phyloP scores from a whole-genome alignment of 2,888 invertebrate species.

The Lycia hirtaria region DNA sequence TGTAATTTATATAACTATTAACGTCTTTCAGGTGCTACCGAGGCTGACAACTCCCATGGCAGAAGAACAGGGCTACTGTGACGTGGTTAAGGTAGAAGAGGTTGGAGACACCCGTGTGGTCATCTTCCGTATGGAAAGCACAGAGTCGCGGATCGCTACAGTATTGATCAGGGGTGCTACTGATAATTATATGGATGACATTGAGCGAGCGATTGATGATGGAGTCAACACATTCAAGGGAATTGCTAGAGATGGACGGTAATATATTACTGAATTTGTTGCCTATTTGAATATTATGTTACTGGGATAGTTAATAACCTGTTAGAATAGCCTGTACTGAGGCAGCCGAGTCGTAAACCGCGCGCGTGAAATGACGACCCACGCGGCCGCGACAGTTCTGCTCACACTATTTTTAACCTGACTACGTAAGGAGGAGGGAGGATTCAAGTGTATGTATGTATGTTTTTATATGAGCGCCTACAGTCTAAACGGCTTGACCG shows the following conservation, averaged over 20 bases:
- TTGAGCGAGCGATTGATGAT: slow-evolving; percentile 99
- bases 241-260: slow-evolving; percentile 90
- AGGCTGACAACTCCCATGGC: slow-evolving; percentile 91
- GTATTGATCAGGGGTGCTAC: slow-evolving; percentile 98
- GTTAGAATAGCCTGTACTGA: too few relatives aligned
- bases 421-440: too few relatives aligned
- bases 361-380: too few relatives aligned
- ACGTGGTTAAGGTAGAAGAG: slow-evolving; percentile 95
- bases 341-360: too few relatives aligned
- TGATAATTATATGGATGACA: slow-evolving; percentile 99
- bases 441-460: too few relatives aligned
- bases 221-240: slow-evolving; percentile 99
- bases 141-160: slow-evolving; percentile 95
- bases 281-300: not conserved
- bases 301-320: not conserved
- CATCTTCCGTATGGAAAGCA: slow-evolving; percentile 94
- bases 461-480: too few relatives aligned
- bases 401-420: too few relatives aligned
- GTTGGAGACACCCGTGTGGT: slow-evolving; percentile 97
- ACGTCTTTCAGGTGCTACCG: slow-evolving; percentile 81
- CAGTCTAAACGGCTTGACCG: too few relatives aligned
- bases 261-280: slow-evolving; percentile 26
- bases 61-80: slow-evolving; percentile 97
- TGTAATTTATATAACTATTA: too few relatives aligned
- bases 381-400: too few relatives aligned